Evolutionary conservation across 2,888 invertebrate species (phyloP).

Genomic region (Balanococcus diminutus): DNA sequence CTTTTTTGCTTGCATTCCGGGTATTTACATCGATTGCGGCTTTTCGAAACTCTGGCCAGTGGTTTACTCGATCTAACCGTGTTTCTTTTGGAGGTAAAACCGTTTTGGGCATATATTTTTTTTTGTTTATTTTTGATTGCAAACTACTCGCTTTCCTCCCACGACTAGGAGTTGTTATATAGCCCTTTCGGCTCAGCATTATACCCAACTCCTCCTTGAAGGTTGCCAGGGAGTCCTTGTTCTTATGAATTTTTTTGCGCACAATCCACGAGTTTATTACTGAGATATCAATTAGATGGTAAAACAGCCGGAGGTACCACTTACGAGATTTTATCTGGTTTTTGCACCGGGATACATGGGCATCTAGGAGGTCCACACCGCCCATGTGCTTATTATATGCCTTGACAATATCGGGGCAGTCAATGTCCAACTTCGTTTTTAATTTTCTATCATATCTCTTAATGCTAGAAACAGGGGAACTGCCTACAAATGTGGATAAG

Average conservation of each 20-base stretch:
- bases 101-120: neutral
- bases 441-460: neutral
- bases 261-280: constrained; percentile 57
- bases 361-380: constrained; percentile 57
- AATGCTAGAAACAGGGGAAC: neutral
- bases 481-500: neutral
- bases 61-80: neutral
- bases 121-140: neutral
- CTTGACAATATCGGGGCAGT: too few relatives aligned
- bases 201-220: constrained; percentile 31
- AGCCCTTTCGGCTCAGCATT: constrained; percentile 6
- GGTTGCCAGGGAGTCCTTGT: neutral
- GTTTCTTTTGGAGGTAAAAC: neutral
- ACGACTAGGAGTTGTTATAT: neutral
- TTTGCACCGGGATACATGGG: constrained; percentile 57
- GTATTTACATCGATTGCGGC: too few relatives aligned
- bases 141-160: neutral
- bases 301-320: constrained; percentile 58
- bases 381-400: neutral
- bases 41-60: neutral
- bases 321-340: constrained; percentile 57
- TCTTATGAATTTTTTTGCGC: neutral
- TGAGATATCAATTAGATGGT: constrained; percentile 57
- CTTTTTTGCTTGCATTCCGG: neutral
- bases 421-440: too few relatives aligned